Conservation (phyloP, 1,140 invertebrate species). For the Hycleus phaleratus region DNA sequence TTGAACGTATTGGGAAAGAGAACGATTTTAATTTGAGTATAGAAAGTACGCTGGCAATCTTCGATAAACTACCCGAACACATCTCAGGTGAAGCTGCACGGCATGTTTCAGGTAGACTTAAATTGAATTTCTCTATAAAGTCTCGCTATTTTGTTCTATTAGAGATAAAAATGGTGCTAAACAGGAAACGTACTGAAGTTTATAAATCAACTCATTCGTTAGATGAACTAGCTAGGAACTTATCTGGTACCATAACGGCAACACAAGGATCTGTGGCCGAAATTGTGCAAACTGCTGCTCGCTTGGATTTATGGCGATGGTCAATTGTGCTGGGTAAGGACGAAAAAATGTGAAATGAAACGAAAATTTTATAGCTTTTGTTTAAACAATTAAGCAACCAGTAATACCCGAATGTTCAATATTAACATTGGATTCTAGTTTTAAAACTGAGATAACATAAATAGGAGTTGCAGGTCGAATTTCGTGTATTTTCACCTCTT, state of each 20-base stretch:
- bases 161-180: slow-evolving; percentile 27
- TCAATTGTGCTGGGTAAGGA: slow-evolving; percentile 26
- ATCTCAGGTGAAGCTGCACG: slow-evolving; percentile 20
- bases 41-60: slow-evolving; percentile 19
- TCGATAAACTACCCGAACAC: slow-evolving; percentile 20
- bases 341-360: no score
- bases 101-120: slow-evolving; percentile 23
- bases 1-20: slow-evolving; percentile 16
- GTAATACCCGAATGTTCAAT: no score
- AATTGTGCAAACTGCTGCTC: slow-evolving; percentile 12
- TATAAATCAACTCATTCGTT: slow-evolving; percentile 26
- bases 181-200: slow-evolving; percentile 23
- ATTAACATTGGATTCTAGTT: no score
- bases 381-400: no score
- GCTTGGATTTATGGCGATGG: slow-evolving; percentile 33
- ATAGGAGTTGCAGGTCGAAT: no score
- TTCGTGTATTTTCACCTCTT: no score
- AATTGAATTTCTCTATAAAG: neutral
- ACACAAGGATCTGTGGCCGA: slow-evolving; percentile 14
- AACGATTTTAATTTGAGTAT: slow-evolving; percentile 23
- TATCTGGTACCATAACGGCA: slow-evolving; percentile 13
- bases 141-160: neutral
- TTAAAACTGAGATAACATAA: no score
- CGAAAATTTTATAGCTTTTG: no score
- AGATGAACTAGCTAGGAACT: slow-evolving; percentile 23